phyloP scores from a whole-genome alignment of 2,888 invertebrate genomes.

The Ochropleura plecta region DNA sequence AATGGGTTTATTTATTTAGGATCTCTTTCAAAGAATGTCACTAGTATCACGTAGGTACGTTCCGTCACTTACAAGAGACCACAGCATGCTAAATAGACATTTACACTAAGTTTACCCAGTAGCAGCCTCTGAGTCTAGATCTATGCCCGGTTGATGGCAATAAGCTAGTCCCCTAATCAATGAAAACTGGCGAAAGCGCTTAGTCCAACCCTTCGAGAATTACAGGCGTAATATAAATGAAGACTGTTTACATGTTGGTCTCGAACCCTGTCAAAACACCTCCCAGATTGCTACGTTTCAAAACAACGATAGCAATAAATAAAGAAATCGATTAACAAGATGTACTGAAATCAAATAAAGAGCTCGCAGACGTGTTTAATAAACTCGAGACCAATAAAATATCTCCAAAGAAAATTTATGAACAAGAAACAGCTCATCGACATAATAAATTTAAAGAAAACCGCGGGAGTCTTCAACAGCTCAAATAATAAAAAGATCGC shows the following conservation, averaged over 20 bases:
- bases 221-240: neutral
- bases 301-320: slow-evolving; percentile 21
- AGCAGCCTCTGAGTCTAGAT: neutral
- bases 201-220: neutral
- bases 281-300: neutral
- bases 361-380: slow-evolving; percentile 38
- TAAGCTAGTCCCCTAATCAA: neutral
- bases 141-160: neutral
- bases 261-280: neutral
- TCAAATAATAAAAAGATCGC: slow-evolving; percentile 61
- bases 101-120: neutral
- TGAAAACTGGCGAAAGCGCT: neutral
- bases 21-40: too few species aligned
- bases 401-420: slow-evolving; percentile 47
- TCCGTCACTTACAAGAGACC: too few species aligned
- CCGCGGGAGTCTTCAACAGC: slow-evolving; percentile 56
- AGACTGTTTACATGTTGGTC: neutral
- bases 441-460: slow-evolving; percentile 53
- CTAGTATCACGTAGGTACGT: too few species aligned
- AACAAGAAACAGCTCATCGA: slow-evolving; percentile 46
- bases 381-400: slow-evolving; percentile 49
- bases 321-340: slow-evolving; percentile 41
- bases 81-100: too few species aligned
- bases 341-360: slow-evolving; percentile 44
- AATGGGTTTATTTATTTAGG: neutral